phyloP scores from a whole-genome alignment of 2,113 vertebrate species.

The Gallinago undulata region DNA sequence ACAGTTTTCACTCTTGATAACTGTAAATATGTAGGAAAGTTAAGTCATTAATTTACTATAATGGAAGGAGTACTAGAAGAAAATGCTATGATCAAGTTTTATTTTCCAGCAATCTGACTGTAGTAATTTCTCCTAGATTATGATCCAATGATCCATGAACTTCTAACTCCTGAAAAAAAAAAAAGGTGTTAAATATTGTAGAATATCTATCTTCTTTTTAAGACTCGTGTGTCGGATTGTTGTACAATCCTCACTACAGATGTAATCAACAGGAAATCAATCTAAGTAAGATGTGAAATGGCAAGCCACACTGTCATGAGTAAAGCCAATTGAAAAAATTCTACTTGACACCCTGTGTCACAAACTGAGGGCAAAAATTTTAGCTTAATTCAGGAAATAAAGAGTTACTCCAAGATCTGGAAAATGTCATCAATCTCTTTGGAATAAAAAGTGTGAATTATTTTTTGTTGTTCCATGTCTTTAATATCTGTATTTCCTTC shows the following conservation, averaged over 20 bases:
- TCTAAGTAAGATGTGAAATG: not conserved
- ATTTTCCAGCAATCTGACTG: not conserved
- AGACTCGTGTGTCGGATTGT: not conserved
- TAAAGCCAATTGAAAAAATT: not conserved
- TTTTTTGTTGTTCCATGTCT: not conserved
- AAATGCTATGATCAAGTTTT: not conserved
- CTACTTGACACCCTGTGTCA: not conserved
- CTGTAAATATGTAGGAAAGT: not conserved
- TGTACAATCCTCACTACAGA: not conserved
- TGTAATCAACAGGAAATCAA: not conserved
- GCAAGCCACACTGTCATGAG: not conserved
- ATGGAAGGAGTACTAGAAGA: not conserved
- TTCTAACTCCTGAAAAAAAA: not conserved
- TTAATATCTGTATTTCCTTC: not conserved
- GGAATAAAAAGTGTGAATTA: not conserved
- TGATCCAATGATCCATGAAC: not conserved
- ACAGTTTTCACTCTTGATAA: not conserved
- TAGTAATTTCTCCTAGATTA: not conserved
- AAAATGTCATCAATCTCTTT: not conserved
- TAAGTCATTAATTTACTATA: not conserved
- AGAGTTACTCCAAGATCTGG: not conserved
- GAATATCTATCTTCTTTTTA: not conserved
- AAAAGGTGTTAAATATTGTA: not conserved
- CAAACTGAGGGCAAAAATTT: not conserved
- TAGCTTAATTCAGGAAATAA: not conserved